Percentiles rank a stretch among this genome's conserved stretches.
These are phyloP conservation scores for Otis tarda DNA, from an alignment of 2,113 vertebrate genomes.

Conservation along the genomic window DNA sequence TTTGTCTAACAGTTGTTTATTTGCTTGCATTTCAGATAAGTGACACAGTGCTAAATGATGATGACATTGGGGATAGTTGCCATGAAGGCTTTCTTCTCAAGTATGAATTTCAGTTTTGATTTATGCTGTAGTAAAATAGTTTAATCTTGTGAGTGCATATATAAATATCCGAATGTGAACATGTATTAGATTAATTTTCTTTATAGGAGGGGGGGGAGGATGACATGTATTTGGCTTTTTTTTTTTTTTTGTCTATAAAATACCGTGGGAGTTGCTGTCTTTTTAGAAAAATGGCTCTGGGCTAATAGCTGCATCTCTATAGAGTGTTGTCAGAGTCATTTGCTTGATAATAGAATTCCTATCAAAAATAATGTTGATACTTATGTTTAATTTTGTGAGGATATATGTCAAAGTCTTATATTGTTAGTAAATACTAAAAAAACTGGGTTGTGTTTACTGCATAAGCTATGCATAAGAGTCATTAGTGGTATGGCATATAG, in stretches of 20 bases:
- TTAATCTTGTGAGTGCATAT: not conserved
- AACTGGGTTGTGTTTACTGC: not conserved
- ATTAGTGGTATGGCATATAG: not conserved
- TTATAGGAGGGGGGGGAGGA: not conserved
- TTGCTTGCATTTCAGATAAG: conserved; percentile 81
- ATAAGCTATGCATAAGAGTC: not conserved
- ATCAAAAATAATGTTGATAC: not conserved
- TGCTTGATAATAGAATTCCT: not conserved
- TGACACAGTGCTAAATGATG: conserved; percentile 91
- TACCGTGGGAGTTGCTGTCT: not conserved
- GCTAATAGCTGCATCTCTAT: not conserved
- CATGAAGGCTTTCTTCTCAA: conserved; percentile 96
- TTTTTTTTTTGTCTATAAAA: not conserved
- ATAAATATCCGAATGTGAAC: not conserved
- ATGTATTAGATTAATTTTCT: not conserved
- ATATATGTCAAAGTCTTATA: not conserved
- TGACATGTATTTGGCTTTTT: not conserved
- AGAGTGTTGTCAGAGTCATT: not conserved
- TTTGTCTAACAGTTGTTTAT: conserved; percentile 16
- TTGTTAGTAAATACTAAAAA: not conserved
- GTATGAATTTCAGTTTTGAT: conserved; percentile 76
- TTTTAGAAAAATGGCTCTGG: not conserved
- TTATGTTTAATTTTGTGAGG: not conserved
- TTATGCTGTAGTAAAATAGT: not conserved
- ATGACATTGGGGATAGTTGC: conserved; percentile 98